Evolutionary conservation across 1,140 invertebrate species (phyloP), one percentile per base, ranked within the genome.

Genomic region (Scaptomyza hsui): DNA sequence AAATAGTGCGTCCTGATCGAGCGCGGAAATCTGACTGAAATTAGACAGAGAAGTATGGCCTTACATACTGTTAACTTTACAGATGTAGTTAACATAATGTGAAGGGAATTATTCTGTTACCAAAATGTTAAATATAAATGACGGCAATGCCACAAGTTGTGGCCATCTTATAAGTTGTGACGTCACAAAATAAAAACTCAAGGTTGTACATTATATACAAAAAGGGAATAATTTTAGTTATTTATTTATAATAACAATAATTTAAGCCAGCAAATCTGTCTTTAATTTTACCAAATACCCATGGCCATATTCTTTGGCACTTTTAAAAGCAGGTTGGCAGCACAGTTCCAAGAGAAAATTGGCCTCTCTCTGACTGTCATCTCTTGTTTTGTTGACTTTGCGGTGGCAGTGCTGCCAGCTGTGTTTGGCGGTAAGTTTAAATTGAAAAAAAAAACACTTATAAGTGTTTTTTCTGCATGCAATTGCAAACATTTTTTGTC

Each of bases 21-120:
- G 61, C 62, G 69, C 63, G 48, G 15, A 59, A 67, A 60, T 53
- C 24, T n/a, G 42, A 72, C 62, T 67, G 32, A 55, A 16, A 24
- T n/a, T 10, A 42, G 19, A 47, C 48, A 37, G 15, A 44, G 47
- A 60, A 10, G n/a, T 9, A 16, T 9, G 4, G 4, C 7, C n/a
- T 42, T 12, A 26, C 52, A 42, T 26, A 42, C 5, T 55, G 52
- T 39, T 21, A 52, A 21, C 16, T 1, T 7, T 13, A 16, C 13
- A 13, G 12, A 5, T 3, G 13, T 7, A 4, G 21, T 5, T 48
- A 57, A 67, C 63, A 59, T 16, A n/a, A 24, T 55, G 39, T n/a
- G n/a, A n/a, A n/a, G n/a, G n/a, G n/a, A n/a, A n/a, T 44, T 45
- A 64, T 6, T 12, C 42, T 44, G 42, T 19, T 44, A 26, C 19